A percentile compares a stretch with the other conserved stretches of the same genome.
These are phyloP conservation scores for Dynastes grantii DNA, from an alignment of 2,888 invertebrate species.

Conservation along the genomic window DNA sequence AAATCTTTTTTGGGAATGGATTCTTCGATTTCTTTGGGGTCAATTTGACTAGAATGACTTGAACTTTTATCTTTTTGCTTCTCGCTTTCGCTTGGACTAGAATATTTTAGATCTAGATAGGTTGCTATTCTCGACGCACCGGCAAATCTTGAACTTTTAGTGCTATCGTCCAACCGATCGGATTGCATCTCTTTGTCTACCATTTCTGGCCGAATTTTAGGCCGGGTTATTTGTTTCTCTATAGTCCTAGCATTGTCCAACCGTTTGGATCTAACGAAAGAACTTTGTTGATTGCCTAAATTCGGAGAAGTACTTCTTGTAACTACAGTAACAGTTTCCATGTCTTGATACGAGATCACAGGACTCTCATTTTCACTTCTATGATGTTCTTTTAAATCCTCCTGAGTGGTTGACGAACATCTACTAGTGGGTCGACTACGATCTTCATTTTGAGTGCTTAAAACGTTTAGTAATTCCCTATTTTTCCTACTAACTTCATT, in stretches of 20 bases:
- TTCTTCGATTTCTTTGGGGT: slow-evolving; percentile 68
- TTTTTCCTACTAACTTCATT: slow-evolving; percentile 68
- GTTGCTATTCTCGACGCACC: slow-evolving; percentile 73
- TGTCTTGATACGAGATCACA: slow-evolving; percentile 60
- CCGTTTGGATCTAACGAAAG: slow-evolving; percentile 78
- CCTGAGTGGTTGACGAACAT: slow-evolving; percentile 64
- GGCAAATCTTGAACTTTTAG: slow-evolving; percentile 79
- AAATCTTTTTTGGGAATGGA: slow-evolving; percentile 54
- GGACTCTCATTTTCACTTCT: slow-evolving; percentile 8
- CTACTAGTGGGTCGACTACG: slow-evolving; percentile 64
- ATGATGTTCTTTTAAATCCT: slow-evolving; percentile 56
- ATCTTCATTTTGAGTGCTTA: slow-evolving; percentile 64
- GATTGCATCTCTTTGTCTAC: slow-evolving; percentile 84
- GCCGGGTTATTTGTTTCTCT: slow-evolving; percentile 79
- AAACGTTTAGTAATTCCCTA: slow-evolving; percentile 66
- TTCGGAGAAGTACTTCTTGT: slow-evolving; percentile 87
- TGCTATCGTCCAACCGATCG: slow-evolving; percentile 80
- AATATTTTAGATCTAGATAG: slow-evolving; percentile 73
- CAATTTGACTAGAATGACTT: slow-evolving; percentile 71
- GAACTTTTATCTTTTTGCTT: slow-evolving; percentile 62
- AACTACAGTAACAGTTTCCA: slow-evolving; percentile 76
- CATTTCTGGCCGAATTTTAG: slow-evolving; percentile 73
- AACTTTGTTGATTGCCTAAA: slow-evolving; percentile 74
- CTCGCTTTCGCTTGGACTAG: slow-evolving; percentile 63
- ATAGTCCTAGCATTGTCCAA: slow-evolving; percentile 82